Evolutionary conservation across 2,888 invertebrate genomes (phyloP), one percentile per base, ranked within the genome.

Genomic region (Lacanobia wlatinum): DNA sequence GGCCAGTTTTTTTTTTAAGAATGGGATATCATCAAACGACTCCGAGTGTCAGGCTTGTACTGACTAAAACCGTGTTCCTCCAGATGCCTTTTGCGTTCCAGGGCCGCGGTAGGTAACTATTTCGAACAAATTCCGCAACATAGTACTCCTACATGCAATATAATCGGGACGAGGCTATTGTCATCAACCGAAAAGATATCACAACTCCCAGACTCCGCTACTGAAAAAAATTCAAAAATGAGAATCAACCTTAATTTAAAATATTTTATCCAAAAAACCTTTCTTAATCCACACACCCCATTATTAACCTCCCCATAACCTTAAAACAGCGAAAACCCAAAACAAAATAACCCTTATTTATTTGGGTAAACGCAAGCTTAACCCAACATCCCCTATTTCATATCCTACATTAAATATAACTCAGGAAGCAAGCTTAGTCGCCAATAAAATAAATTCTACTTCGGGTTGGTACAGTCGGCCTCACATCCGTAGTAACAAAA

Each of bases 271-370:
- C 23, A 9, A 23, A 40, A 58, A 38, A 60, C 46, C 68, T 2
- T 48, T 55, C n/a, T 16, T 76, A 34, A 60, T 52, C 46, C 52
- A 12, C 14, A 12, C 16, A 65, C 2, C 12, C 38, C 38, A 59
- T 66, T 48, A 46, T 59, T 66, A 66, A 59, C 7, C 34, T 23
- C 2, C 46, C n/a, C n/a, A 53, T 48, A 67, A 55, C 40, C 52
- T 48, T 53, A 9, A 53, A 53, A 50, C 9, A 59, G 28, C 14
- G 18, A 40, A 66, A 59, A 48, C 23, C 2, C 9, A n/a, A 48
- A 74, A 48, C 40, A 40, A 68, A 55, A 52, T 38, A 53, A 48
- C 14, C 58, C n/a, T 65, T 66, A 73, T 79, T 68, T 73, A 79
- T 78, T 61, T 43, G 52, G 80, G 61, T 78, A 69, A 40, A 52